Conservation (phyloP, 2,888 invertebrate species). For the Phyllotreta striolata region DNA sequence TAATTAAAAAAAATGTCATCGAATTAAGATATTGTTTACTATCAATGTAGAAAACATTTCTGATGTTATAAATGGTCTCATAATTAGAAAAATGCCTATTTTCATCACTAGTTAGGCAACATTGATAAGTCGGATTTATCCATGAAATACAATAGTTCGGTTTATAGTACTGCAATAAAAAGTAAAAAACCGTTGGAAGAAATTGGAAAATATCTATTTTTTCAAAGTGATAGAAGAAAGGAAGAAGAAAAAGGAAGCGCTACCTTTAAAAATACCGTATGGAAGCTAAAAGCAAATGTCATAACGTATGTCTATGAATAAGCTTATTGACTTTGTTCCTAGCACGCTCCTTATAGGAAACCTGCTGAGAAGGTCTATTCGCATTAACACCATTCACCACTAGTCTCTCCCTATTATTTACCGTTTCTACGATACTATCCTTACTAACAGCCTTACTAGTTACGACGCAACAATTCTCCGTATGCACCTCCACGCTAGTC, state of each 20-base stretch:
- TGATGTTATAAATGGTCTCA: too few relatives aligned
- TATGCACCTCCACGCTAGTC: conserved; percentile 52
- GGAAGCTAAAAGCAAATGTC: conserved; percentile 52
- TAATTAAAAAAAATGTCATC: too few relatives aligned
- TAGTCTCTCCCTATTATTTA: conserved; percentile 45
- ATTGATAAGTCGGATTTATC: too few relatives aligned
- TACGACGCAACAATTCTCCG: conserved; percentile 46
- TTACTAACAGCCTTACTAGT: conserved; percentile 40
- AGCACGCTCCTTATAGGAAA: conserved; percentile 53
- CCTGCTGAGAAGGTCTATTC: conserved; percentile 47
- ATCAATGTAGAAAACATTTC: too few relatives aligned
- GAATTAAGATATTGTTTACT: too few relatives aligned
- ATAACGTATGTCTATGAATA: conserved; percentile 61
- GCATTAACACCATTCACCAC: conserved; percentile 44
- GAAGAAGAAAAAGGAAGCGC: conserved; percentile 10
- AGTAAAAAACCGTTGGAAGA: too few relatives aligned
- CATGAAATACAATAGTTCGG: too few relatives aligned
- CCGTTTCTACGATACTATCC: conserved; percentile 41
- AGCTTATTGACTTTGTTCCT: conserved; percentile 57
- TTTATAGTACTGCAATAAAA: too few relatives aligned
- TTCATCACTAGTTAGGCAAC: too few relatives aligned
- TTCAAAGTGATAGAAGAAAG: too few relatives aligned
- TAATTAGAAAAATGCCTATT: too few relatives aligned
- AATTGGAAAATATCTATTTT: too few relatives aligned
- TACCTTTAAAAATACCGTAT: conserved; percentile 13